Evolutionary conservation across 2,797 vertebrate species (phyloP).

Genomic region (Mico argentatus): DNA sequence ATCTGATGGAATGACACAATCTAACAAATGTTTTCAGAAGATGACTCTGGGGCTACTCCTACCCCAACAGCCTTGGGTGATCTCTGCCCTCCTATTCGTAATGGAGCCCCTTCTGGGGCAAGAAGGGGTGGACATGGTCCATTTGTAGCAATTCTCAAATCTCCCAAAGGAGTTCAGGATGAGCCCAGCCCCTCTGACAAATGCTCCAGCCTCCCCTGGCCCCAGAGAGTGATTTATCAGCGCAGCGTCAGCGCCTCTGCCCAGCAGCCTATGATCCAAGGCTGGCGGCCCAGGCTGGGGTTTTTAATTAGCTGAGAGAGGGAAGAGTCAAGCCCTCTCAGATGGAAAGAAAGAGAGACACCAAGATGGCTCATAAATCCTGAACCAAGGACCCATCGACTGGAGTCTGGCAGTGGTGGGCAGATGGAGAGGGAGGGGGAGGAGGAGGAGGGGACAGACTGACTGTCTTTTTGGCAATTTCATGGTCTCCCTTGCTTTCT

Average conservation of each 20-base stretch:
- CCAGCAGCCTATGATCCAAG: constrained; percentile 22
- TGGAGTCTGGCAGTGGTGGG: not conserved
- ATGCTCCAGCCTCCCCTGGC: not conserved
- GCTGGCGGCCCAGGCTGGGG: not conserved
- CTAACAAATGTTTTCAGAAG: not conserved
- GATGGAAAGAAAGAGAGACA: constrained; percentile 54
- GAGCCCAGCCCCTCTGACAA: not conserved
- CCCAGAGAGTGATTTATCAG: constrained; percentile 54
- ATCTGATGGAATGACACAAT: not conserved
- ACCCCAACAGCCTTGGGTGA: not conserved
- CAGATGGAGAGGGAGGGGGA: fast-evolving
- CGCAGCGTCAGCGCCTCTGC: not conserved
- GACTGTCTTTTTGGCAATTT: not conserved
- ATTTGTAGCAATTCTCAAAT: not conserved
- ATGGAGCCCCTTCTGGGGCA: not conserved
- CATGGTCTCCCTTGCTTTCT: not conserved
- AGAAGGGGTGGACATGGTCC: not conserved
- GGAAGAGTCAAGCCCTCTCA: constrained; percentile 62
- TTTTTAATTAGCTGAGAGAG: constrained; percentile 75
- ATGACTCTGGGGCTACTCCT: not conserved
- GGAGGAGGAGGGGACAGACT: not conserved
- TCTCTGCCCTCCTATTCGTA: not conserved
- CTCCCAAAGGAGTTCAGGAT: not conserved
- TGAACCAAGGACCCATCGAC: constrained; percentile 30
- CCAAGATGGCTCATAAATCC: constrained; percentile 69